Conservation (phyloP, 2,113 vertebrate genomes). For the Eudyptes chrysolophus region DNA sequence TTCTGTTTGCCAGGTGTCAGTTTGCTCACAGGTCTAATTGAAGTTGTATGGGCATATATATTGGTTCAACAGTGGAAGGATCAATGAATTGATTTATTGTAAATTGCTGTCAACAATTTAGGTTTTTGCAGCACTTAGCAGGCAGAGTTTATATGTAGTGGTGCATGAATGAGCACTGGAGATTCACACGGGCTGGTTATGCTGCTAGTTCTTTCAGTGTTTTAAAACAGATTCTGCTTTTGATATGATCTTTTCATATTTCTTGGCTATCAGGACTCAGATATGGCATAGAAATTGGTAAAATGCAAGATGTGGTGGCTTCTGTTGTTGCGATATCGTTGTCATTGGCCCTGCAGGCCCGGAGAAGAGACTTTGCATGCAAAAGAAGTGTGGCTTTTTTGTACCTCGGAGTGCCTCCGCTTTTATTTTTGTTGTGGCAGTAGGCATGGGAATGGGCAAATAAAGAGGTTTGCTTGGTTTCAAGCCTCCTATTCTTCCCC, state of each 20-base stretch:
- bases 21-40: constrained; percentile 56
- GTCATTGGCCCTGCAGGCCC: neutral
- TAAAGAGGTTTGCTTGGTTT: neutral
- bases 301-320: neutral
- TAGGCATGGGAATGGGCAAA: neutral
- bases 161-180: neutral
- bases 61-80: constrained; percentile 14
- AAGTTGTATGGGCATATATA: neutral
- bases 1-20: constrained; percentile 38
- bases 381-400: neutral
- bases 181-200: neutral
- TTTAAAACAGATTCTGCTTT: neutral
- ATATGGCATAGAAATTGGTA: neutral
- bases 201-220: neutral
- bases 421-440: neutral
- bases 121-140: neutral
- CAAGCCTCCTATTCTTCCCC: neutral
- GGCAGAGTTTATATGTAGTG: neutral
- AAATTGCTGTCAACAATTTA: constrained; percentile 18
- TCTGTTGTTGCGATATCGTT: neutral
- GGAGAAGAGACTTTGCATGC: neutral
- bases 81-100: constrained; percentile 37
- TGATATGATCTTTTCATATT: neutral
- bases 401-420: neutral
- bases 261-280: neutral